Conservation (phyloP, 2,797 vertebrate genomes). For the Dendrocincla tyrannina region DNA sequence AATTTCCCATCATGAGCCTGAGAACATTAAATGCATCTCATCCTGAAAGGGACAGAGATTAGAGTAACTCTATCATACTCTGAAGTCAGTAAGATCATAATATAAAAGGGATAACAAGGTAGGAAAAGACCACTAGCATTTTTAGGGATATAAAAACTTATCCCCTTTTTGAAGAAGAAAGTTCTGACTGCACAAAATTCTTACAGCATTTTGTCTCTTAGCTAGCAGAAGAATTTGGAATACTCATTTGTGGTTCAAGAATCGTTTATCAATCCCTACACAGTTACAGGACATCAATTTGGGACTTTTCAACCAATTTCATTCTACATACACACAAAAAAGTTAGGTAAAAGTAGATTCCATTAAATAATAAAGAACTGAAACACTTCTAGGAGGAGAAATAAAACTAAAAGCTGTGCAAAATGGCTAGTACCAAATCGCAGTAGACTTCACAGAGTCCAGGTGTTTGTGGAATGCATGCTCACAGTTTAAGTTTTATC, state of each 20-base stretch:
- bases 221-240: background rate
- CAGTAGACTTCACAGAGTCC: background rate
- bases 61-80: background rate
- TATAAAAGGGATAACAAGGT: background rate
- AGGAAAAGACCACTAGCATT: background rate
- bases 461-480: background rate
- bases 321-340: background rate
- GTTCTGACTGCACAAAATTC: background rate
- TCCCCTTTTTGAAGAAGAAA: background rate
- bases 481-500: background rate
- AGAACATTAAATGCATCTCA: background rate
- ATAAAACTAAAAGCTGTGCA: background rate
- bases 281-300: background rate
- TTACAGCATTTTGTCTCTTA: background rate
- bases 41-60: background rate
- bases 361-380: background rate
- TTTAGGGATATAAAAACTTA: background rate
- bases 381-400: background rate
- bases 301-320: background rate
- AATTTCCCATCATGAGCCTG: background rate
- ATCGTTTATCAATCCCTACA: background rate
- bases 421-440: background rate
- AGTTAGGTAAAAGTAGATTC: background rate
- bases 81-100: background rate
- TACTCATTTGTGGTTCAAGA: background rate